Evolutionary conservation across 2,888 invertebrate genomes (phyloP).

Genomic region (Melolontha melolontha): DNA sequence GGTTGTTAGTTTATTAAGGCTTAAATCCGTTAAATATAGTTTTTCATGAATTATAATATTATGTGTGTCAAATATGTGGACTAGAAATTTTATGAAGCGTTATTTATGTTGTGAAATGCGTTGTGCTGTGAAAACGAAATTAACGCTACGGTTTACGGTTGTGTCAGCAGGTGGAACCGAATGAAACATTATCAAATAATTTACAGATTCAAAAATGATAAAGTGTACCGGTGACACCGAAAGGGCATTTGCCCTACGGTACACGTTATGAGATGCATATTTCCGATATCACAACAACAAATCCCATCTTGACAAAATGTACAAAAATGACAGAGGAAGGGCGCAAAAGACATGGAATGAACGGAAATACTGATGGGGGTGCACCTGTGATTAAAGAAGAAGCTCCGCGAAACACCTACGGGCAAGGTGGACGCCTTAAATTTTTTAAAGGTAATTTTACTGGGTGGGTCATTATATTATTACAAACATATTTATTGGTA

Average conservation of each 20-base stretch:
- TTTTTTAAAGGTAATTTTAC: constrained; percentile 77
- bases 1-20: constrained; percentile 46
- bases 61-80: constrained; percentile 41
- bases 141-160: constrained; percentile 55
- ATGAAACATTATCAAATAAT: constrained; percentile 55
- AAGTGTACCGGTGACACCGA: constrained; percentile 68
- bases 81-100: constrained; percentile 31
- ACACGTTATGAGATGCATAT: constrained; percentile 76
- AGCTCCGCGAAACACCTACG: constrained; percentile 61
- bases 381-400: constrained; percentile 61
- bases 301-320: constrained; percentile 80
- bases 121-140: constrained; percentile 51
- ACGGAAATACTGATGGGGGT: constrained; percentile 73
- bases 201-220: constrained; percentile 65
- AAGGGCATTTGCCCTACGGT: constrained; percentile 63
- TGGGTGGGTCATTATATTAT: constrained; percentile 36
- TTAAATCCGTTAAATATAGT: constrained; percentile 53
- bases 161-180: constrained; percentile 63
- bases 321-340: constrained; percentile 75
- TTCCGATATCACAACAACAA: constrained; percentile 68
- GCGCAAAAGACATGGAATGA: constrained; percentile 78
- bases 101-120: constrained; percentile 24
- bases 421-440: constrained; percentile 80
- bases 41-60: constrained; percentile 22
- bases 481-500: constrained; percentile 2